A percentile compares a stretch with the other conserved stretches of the same genome.
phyloP scores from a whole-genome alignment of 2,797 vertebrate species.

The Prionace glauca region DNA sequence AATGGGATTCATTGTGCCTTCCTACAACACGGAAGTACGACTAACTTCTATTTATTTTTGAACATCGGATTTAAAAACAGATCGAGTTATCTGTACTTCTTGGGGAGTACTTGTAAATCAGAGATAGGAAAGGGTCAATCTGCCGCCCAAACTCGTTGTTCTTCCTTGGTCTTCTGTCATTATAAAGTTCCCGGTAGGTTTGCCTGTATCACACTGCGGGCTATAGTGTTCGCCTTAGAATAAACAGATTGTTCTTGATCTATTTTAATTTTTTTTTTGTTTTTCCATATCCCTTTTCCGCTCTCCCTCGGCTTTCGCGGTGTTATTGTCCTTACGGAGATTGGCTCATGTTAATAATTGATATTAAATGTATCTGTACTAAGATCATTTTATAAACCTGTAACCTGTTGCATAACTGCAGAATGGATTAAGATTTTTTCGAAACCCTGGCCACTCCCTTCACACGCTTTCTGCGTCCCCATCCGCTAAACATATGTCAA shows the following conservation, averaged over 20 bases:
- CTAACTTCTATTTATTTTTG: not conserved
- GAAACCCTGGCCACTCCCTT: not conserved
- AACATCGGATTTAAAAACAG: no score
- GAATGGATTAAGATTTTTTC: not conserved
- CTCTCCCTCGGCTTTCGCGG: not conserved
- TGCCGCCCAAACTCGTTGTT: not conserved
- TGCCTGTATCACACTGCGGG: no score
- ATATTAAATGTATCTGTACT: not conserved
- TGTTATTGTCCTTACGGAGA: not conserved
- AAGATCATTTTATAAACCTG: not conserved
- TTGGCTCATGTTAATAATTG: not conserved
- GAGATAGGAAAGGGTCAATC: not conserved
- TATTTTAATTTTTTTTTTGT: not conserved
- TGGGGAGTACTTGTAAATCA: not conserved
- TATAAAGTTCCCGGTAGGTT: not conserved
- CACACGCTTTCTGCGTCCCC: no score
- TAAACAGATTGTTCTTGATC: not conserved
- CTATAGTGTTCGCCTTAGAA: not conserved
- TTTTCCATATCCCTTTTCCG: not conserved
- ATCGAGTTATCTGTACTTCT: not conserved
- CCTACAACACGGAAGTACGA: not conserved
- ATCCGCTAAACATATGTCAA: no score
- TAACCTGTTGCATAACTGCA: not conserved
- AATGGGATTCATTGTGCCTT: not conserved
- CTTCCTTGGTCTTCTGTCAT: no score